These are phyloP conservation scores for Gavialis gangeticus DNA, from an alignment of 2,113 vertebrate species.

Conservation along the genomic window DNA sequence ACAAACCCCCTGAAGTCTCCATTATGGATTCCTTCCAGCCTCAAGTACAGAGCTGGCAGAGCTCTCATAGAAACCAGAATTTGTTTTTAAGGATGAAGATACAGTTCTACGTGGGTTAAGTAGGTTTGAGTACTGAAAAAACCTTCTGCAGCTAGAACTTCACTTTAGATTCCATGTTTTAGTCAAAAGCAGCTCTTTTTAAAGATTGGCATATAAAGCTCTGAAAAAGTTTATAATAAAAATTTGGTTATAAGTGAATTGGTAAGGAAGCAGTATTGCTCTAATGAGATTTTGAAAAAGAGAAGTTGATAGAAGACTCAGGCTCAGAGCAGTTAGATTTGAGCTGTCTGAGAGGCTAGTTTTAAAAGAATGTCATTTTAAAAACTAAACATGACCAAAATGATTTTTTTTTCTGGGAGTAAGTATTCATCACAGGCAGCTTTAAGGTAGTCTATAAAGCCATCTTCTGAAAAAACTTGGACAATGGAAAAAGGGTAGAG, in stretches of 20 bases:
- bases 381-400: not conserved
- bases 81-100: constrained; percentile 15
- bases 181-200: not conserved
- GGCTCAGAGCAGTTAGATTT: constrained; percentile 33
- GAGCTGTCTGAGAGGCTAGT: not conserved
- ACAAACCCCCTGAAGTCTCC: not conserved
- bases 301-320: not conserved
- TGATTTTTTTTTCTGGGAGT: not conserved
- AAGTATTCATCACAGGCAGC: not conserved
- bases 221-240: constrained; percentile 11
- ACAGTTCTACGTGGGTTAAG: constrained; percentile 4
- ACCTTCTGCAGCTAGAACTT: not conserved
- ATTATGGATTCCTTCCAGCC: not conserved
- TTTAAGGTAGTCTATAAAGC: not conserved
- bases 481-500: not conserved
- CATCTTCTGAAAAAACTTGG: not conserved
- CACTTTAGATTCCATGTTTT: not conserved
- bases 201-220: not conserved
- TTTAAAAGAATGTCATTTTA: not conserved
- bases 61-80: not conserved
- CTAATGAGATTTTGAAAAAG: not conserved
- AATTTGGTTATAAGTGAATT: constrained; percentile 1
- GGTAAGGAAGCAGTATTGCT: not conserved
- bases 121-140: not conserved
- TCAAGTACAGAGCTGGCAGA: not conserved